Percentiles rank a stretch among this genome's conserved stretches.
These are phyloP conservation scores for Marcusenius ussheri DNA, from an alignment of 2,113 vertebrate species.

Conservation along the genomic window DNA sequence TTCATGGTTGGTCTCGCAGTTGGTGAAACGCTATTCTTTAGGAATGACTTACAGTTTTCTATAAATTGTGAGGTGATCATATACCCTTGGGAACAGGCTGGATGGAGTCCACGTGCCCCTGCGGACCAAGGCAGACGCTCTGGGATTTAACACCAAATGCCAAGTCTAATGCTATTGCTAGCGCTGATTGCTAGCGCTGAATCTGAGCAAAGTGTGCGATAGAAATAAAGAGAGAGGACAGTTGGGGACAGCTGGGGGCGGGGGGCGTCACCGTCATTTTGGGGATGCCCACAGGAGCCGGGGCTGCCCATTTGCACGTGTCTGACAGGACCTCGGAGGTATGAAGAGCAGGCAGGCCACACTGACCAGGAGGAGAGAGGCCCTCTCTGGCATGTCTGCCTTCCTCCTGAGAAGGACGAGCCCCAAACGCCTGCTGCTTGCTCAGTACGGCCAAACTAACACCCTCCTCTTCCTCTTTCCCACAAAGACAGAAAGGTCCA, in stretches of 20 bases:
- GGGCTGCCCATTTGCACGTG: neutral
- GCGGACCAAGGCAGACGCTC: neutral
- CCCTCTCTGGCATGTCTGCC: slow-evolving; percentile 70
- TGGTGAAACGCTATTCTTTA: neutral
- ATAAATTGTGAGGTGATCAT: neutral
- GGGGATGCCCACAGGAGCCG: neutral
- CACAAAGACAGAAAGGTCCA: neutral
- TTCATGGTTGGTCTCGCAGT: neutral
- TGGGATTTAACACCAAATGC: neutral
- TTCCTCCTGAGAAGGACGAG: slow-evolving; percentile 62
- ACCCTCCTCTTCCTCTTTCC: neutral
- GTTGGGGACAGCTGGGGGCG: neutral
- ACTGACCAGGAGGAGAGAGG: slow-evolving; percentile 73
- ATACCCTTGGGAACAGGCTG: neutral
- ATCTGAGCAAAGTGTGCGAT: neutral
- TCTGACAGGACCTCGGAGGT: slow-evolving; percentile 79
- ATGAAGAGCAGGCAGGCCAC: slow-evolving; percentile 85
- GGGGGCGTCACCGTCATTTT: neutral
- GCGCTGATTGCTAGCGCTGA: neutral
- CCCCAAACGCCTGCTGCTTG: slow-evolving; percentile 71
- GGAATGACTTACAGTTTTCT: neutral
- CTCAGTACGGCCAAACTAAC: neutral
- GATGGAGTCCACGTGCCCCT: neutral
- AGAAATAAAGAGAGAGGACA: neutral
- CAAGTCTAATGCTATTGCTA: neutral